phyloP scores from a whole-genome alignment of 2,113 vertebrate genomes.

The Labrus mixtus region DNA sequence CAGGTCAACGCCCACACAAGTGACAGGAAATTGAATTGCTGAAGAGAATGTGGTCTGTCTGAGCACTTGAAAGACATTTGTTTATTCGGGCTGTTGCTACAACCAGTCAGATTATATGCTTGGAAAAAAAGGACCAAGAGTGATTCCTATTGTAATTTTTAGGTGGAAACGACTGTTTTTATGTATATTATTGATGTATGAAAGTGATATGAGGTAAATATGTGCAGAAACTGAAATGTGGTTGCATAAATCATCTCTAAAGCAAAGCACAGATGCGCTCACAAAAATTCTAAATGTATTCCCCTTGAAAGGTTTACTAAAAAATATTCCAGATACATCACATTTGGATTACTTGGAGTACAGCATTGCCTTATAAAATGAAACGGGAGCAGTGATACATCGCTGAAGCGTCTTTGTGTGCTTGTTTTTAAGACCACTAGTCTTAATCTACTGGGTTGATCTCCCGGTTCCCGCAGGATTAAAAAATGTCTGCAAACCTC shows the following conservation, averaged over 20 bases:
- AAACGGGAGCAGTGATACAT: slow-evolving; percentile 54
- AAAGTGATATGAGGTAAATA: slow-evolving; percentile 51
- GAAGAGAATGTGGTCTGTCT: slow-evolving; percentile 78
- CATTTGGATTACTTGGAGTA: slow-evolving; percentile 56
- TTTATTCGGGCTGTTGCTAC: slow-evolving; percentile 78
- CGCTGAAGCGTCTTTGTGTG: slow-evolving; percentile 59
- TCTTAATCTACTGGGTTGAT: slow-evolving; percentile 82
- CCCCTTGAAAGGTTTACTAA: slow-evolving; percentile 27
- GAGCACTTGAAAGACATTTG: slow-evolving; percentile 84
- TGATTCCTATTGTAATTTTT: slow-evolving; percentile 46
- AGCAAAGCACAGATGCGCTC: slow-evolving; percentile 30
- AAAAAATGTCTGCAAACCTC: slow-evolving; percentile 78
- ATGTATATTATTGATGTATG: slow-evolving; percentile 26
- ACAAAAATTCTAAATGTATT: slow-evolving; percentile 35
- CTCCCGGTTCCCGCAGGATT: slow-evolving; percentile 76
- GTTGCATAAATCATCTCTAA: slow-evolving; percentile 48
- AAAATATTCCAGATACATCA: slow-evolving; percentile 56
- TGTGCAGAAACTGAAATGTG: slow-evolving; percentile 7
- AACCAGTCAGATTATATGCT: slow-evolving; percentile 63
- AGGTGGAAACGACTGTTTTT: slow-evolving; percentile 36
- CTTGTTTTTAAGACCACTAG: slow-evolving; percentile 69
- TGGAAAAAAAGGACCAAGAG: slow-evolving; percentile 62
- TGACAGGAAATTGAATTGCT: slow-evolving; percentile 85
- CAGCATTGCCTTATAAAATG: slow-evolving; percentile 36
- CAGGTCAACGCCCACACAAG: slow-evolving; percentile 85